A percentile compares a stretch with the other conserved stretches of the same genome.
Evolutionary conservation across 2,888 invertebrate species (phyloP).

Genomic region (Ophioninae sp.): DNA sequence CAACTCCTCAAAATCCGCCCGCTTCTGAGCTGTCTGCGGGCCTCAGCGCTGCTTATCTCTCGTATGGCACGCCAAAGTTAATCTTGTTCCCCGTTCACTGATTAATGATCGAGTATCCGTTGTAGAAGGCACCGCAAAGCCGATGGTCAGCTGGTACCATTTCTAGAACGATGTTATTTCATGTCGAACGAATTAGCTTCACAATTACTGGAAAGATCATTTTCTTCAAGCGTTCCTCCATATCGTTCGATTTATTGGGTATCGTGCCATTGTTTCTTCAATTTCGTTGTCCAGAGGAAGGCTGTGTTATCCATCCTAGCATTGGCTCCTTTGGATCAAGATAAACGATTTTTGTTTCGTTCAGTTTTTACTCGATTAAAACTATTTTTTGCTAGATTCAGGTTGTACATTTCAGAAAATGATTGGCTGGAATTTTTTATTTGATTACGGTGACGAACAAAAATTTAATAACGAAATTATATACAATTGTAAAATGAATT

Average conservation of each 20-base stretch:
- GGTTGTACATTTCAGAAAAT: too few species aligned
- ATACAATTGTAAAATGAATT: too few species aligned
- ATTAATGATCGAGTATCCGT: constrained; percentile 51
- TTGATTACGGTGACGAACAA: too few species aligned
- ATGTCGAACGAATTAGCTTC: neutral
- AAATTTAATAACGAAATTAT: too few species aligned
- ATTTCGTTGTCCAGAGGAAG: too few species aligned
- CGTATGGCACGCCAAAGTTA: constrained; percentile 6
- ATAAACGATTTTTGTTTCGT: too few species aligned
- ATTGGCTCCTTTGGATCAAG: too few species aligned
- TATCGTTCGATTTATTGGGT: neutral
- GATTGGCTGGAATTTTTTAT: too few species aligned
- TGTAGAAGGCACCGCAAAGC: neutral
- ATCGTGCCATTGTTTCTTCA: too few species aligned
- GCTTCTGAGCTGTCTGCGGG: constrained; percentile 6
- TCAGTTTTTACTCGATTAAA: too few species aligned
- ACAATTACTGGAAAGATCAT: neutral
- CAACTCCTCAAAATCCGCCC: constrained; percentile 2
- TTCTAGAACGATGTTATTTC: neutral
- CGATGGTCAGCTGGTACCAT: neutral
- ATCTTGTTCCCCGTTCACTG: constrained; percentile 62
- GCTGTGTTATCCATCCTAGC: too few species aligned
- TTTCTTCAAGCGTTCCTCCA: neutral
- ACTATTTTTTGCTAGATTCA: too few species aligned
- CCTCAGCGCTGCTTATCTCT: constrained; percentile 11